phyloP scores from a whole-genome alignment of 2,113 vertebrate species.

The Chaetura pelagica region DNA sequence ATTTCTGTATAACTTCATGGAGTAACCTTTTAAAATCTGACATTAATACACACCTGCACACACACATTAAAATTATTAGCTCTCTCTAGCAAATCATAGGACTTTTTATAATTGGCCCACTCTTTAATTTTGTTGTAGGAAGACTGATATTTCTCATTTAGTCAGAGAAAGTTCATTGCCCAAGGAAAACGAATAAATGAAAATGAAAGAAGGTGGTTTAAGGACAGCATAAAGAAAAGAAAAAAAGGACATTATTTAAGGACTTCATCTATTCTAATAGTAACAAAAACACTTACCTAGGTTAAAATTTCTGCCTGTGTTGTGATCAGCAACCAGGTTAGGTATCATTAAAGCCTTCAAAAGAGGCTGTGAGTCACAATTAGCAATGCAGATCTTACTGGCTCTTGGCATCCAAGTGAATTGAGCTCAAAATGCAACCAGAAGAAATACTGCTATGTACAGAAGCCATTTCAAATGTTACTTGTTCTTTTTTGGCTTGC shows the following conservation, averaged over 20 bases:
- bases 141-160: slow-evolving; percentile 50
- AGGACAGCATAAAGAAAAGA: not conserved
- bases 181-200: slow-evolving; percentile 2
- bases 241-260: not conserved
- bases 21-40: not conserved
- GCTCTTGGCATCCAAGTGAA: not conserved
- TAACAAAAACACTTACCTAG: not conserved
- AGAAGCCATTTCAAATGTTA: not conserved
- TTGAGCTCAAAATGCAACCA: not conserved
- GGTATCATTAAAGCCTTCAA: not conserved
- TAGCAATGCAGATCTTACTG: not conserved
- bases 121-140: not conserved
- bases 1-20: not conserved
- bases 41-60: not conserved
- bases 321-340: not conserved
- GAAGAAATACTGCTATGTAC: not conserved
- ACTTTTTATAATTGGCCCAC: not conserved
- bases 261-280: not conserved
- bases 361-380: not conserved
- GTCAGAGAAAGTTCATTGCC: not conserved
- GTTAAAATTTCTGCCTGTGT: not conserved
- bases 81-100: not conserved
- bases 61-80: not conserved
- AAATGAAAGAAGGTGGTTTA: not conserved
- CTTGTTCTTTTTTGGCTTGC: not conserved